Conservation (phyloP, 2,888 invertebrate genomes). For the Trichopoda pennipes region DNA sequence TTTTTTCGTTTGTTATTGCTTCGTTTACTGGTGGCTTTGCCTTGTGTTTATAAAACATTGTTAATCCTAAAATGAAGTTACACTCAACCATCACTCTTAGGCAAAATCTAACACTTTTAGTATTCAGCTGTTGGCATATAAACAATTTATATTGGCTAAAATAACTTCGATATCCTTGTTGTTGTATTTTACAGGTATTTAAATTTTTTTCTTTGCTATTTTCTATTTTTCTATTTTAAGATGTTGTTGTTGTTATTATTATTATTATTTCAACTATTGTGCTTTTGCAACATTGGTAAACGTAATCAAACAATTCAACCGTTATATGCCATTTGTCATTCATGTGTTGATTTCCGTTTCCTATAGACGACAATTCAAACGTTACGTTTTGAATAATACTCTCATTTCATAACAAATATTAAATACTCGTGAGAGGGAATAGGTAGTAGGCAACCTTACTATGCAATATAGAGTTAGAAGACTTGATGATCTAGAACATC, state of each 20-base stretch:
- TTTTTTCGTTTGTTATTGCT: not conserved
- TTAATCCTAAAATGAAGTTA: constrained; percentile 55
- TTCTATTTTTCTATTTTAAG: constrained; percentile 16
- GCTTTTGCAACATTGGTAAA: constrained; percentile 54
- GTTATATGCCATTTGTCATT: constrained; percentile 77
- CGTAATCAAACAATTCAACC: constrained; percentile 68
- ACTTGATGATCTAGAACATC: constrained; percentile 54
- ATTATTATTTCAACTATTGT: constrained; percentile 47
- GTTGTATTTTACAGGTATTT: constrained; percentile 47
- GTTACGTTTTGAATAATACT: constrained; percentile 43
- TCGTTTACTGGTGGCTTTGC: not conserved
- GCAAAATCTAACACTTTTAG: constrained; percentile 50
- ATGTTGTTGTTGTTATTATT: constrained; percentile 35
- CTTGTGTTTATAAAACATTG: constrained; percentile 30
- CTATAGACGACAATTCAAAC: constrained; percentile 65
- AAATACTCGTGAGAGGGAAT: constrained; percentile 8
- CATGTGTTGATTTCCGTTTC: constrained; percentile 80
- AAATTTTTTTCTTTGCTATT: constrained; percentile 2
- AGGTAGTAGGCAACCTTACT: not conserved
- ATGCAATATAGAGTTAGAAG: not conserved
- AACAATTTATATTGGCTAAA: constrained; percentile 23
- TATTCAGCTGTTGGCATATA: constrained; percentile 19
- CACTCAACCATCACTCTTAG: not conserved
- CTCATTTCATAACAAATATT: constrained; percentile 49
- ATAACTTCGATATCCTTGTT: constrained; percentile 54